Conservation (phyloP, 2,797 vertebrate genomes). For the Malacoraja senta region DNA sequence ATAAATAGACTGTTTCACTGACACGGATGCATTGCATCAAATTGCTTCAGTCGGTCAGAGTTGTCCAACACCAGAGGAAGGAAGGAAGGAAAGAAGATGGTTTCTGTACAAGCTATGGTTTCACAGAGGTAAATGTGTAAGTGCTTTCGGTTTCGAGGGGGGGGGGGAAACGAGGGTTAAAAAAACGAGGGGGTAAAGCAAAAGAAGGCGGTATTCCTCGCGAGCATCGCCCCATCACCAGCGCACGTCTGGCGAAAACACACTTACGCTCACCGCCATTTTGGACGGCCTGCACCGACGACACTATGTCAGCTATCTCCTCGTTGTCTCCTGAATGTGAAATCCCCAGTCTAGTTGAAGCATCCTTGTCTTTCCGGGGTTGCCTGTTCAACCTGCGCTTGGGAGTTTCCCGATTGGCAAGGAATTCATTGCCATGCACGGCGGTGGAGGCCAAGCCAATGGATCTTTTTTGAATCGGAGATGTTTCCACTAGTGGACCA, state of each 20-base stretch:
- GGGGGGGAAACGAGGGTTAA: too few species aligned
- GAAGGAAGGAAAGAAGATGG: not conserved
- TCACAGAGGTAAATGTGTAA: constrained; percentile 29
- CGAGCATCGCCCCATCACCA: not conserved
- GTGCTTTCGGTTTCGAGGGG: not conserved
- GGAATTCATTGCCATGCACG: too few species aligned
- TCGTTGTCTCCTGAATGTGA: too few species aligned
- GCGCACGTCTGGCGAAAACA: not conserved
- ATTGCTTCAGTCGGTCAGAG: constrained; percentile 40
- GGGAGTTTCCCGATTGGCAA: too few species aligned
- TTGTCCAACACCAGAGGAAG: constrained; percentile 30
- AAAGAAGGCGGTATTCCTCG: not conserved
- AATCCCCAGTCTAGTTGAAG: not conserved
- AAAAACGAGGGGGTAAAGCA: constrained; percentile 27
- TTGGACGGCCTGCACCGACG: not conserved
- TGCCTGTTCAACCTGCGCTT: not conserved
- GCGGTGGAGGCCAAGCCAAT: too few species aligned
- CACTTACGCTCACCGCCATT: not conserved
- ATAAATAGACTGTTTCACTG: constrained; percentile 71
- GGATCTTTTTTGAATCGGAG: too few species aligned
- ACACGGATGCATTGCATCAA: constrained; percentile 70
- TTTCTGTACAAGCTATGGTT: constrained; percentile 23
- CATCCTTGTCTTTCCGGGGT: not conserved
- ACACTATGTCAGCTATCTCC: not conserved
- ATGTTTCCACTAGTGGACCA: too few species aligned